Base-by-base conservation (phyloP, 2,113 vertebrate species). In the Noturus placidus region DNA sequence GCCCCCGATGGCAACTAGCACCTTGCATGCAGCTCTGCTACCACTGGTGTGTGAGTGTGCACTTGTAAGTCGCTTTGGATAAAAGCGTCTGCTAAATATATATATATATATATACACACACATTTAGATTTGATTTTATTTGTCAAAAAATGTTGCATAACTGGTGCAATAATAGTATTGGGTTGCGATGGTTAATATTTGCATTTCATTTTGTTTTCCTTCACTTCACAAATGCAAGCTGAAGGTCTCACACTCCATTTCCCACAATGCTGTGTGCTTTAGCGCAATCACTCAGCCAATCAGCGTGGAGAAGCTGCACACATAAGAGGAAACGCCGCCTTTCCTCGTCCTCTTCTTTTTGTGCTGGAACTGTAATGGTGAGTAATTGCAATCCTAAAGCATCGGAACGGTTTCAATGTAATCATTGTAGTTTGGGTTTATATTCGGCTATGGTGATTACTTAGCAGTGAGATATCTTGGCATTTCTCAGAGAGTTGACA, bases 301-400 rank as follows among this genome's bases (percentile, higher is more conserved):
- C 87, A 90, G 80, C 84, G 80, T 33, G 14, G 0, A 63, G 87
- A 27, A 56, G 14, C 52, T 4, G 52, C 6, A 25, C 19, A 22
- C 30, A 90, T 90, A 90, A 90, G 61, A 86, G 27, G 3, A 42
- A 27, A 20, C n/a, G 30, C 80, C 59, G 56, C 89, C 0, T 0
- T 15, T 0, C 0, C 0, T 17, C 70, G 54, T 84, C 42, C 84
- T 81, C 79, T 13, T 54, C 20, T 15, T 82, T 5, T 7, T 17
- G 0, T 11, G 27, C 5, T 35, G 0, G 0, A 2, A 15, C 2
- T 0, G 3, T 2, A 1, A 0, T 20, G 87, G 84, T 88, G 14
- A 61, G 89, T 46, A 0, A 4, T 65, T 5, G 0, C 3, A 56
- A 50, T 87, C 65, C 0, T 30, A 15, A 30, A 42, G 4, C 81